Evolutionary conservation across 2,797 vertebrate species (phyloP), one percentile per base, ranked within the genome.

Genomic region (Pyrrhura leucotis): DNA sequence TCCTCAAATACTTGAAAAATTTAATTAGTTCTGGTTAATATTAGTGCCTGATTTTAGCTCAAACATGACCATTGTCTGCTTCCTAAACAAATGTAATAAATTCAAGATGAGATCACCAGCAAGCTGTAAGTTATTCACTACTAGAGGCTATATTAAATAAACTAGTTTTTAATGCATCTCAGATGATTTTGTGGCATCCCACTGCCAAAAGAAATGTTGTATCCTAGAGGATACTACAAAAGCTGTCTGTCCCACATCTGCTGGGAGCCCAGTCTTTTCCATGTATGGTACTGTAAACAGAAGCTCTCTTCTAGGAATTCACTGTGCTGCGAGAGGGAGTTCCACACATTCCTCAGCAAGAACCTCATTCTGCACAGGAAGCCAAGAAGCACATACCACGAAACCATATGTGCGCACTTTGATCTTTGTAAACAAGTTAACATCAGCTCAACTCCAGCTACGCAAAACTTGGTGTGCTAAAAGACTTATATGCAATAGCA

Each of bases 251-350:
- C 58, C 56, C 50, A 44, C 78, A 92, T 92, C 42, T 96, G 81
- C 75, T 0, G 0, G 35, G 61, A 95, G 51, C 62, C 63, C 58
- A 56, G 94, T 53, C 72, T 94, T 89, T 94, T 50, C 96, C 96
- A 95, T 92, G 78, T 95, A 96, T 76, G 88, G 96, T 85, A 75
- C 81, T 95, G 84, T 88, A 95, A 96, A 96, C 91, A 97, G 94
- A 96, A 95, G 84, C 91, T 90, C 88, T 88, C 88, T 93, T 89
- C 85, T 69, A 95, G 90, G 95, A 96, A 96, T 94, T 83, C 8
- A 7, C 68, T 96, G 37, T 29, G 84, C 92, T 50, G 78, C 83
- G 53, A 89, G 67, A 92, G 28, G 0, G 1, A 84, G 95, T 94
- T 96, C 94, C 96, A 93, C 81, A 42, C 96, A 95, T 97, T 96